Evolutionary conservation across 2,888 invertebrate species (phyloP).

Genomic region (Scaptomyza parva): DNA sequence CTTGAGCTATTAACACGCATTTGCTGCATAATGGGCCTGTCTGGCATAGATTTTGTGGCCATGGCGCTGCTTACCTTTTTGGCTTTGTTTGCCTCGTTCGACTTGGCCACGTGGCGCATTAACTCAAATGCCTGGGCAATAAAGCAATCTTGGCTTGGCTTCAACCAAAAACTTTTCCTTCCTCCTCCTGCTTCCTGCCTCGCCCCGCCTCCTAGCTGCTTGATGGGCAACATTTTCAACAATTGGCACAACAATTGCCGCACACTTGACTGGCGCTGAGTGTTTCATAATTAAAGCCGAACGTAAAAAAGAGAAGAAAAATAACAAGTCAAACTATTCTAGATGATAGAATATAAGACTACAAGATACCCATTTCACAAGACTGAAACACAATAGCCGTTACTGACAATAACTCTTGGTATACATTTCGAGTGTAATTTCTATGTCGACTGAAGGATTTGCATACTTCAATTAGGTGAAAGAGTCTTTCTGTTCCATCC

Average conservation of each 20-base stretch:
- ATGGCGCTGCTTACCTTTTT: slow-evolving; percentile 34
- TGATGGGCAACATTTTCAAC: slow-evolving; percentile 44
- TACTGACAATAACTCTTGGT: neutral
- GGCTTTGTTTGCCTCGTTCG: slow-evolving; percentile 3
- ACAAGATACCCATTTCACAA: neutral
- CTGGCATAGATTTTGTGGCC: slow-evolving; percentile 57
- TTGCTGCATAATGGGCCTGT: slow-evolving; percentile 72
- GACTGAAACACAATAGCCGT: neutral
- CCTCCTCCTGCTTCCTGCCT: neutral
- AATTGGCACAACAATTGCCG: slow-evolving; percentile 59
- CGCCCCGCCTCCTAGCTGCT: slow-evolving; percentile 23
- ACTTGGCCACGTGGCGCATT: slow-evolving; percentile 47
- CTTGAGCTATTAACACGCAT: slow-evolving; percentile 69
- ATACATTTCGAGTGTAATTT: neutral
- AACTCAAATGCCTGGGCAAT: slow-evolving; percentile 51
- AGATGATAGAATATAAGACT: neutral
- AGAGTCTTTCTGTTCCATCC: neutral
- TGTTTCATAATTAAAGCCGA: slow-evolving; percentile 68
- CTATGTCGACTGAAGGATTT: neutral
- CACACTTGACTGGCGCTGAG: slow-evolving; percentile 65
- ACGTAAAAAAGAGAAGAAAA: neutral
- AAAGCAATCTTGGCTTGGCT: slow-evolving; percentile 52
- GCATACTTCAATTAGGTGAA: neutral
- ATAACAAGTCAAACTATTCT: neutral
- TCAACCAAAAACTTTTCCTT: slow-evolving; percentile 38